These are phyloP conservation scores for Heterodera filipjevi DNA, from an alignment of 2,888 invertebrate genomes.

Conservation along the genomic window DNA sequence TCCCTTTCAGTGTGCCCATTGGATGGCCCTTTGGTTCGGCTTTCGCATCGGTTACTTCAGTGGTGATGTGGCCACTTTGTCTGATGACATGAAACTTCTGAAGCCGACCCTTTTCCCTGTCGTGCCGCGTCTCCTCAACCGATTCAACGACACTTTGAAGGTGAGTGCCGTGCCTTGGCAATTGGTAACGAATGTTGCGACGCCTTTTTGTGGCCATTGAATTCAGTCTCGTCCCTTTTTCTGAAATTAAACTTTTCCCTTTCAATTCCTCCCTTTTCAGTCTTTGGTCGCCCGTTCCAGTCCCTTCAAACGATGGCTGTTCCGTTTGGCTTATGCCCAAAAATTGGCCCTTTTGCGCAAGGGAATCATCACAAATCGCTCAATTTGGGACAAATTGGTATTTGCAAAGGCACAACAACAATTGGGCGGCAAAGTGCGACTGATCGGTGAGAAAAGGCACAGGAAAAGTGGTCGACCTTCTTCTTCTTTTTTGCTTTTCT, in stretches of 20 bases:
- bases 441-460: conserved; percentile 23
- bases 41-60: conserved; percentile 92
- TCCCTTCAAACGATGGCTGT: conserved; percentile 36
- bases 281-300: conserved; percentile 16
- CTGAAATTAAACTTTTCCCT: not conserved
- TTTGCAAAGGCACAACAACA: conserved; percentile 71
- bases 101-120: conserved; percentile 92
- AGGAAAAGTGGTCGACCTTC: not conserved
- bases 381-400: conserved; percentile 62
- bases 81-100: conserved; percentile 81
- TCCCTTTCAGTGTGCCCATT: conserved; percentile 66
- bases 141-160: conserved; percentile 82
- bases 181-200: no score
- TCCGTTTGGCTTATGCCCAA: conserved; percentile 39
- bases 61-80: conserved; percentile 69
- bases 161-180: no score
- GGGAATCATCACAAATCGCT: conserved; percentile 43
- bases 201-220: not conserved
- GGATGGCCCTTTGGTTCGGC: conserved; percentile 69
- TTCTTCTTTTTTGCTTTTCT: no score
- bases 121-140: conserved; percentile 88
- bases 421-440: conserved; percentile 85
- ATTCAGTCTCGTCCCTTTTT: not conserved
- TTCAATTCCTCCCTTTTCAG: not conserved
- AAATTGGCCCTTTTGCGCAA: conserved; percentile 39